These are phyloP conservation scores for Colletes gigas DNA, from an alignment of 1,140 invertebrate genomes.

Conservation along the genomic window DNA sequence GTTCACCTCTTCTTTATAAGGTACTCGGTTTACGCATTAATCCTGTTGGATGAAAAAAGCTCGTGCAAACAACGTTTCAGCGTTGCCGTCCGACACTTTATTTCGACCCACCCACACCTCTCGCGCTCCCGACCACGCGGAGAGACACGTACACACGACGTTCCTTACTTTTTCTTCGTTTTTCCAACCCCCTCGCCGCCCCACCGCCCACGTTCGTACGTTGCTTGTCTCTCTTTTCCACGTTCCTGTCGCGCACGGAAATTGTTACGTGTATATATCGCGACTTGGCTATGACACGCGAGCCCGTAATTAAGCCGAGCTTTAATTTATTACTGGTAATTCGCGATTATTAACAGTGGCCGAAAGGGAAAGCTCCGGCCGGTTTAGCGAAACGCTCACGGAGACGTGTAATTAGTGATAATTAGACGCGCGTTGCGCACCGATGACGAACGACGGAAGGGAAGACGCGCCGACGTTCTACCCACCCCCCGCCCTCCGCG, in stretches of 20 bases:
- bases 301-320: conserved; percentile 43
- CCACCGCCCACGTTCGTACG: background rate
- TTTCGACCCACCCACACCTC: background rate
- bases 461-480: background rate
- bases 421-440: conserved; percentile 19
- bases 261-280: conserved; percentile 27
- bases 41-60: conserved; percentile 56
- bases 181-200: no score
- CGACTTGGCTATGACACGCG: conserved; percentile 32
- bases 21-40: conserved; percentile 61
- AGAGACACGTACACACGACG: background rate
- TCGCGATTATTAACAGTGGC: conserved; percentile 38
- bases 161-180: background rate
- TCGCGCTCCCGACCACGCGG: background rate
- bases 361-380: conserved; percentile 11
- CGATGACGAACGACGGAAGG: conserved; percentile 11
- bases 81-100: conserved; percentile 41
- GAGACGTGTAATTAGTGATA: conserved; percentile 47
- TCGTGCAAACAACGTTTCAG: conserved; percentile 55
- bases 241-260: conserved; percentile 6
- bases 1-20: conserved; percentile 53
- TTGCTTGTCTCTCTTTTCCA: background rate
- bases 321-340: conserved; percentile 41
- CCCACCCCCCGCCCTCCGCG: background rate
- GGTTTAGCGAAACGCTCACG: conserved; percentile 1